Conservation (phyloP, 2,888 invertebrate species). For the Spilosoma lubricipeda region DNA sequence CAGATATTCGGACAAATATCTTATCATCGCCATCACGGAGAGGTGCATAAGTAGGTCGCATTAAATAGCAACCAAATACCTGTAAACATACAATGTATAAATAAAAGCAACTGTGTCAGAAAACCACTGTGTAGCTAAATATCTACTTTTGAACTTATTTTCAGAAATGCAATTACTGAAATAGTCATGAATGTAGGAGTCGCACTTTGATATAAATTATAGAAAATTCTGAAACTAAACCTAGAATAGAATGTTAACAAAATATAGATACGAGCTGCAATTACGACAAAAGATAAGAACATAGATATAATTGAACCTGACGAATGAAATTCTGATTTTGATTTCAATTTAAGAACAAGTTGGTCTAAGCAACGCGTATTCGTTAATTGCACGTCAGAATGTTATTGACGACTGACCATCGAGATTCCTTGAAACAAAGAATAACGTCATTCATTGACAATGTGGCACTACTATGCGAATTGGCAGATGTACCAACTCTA, state of each 20-base stretch:
- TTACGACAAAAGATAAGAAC: neutral
- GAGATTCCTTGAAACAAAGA: conserved; percentile 62
- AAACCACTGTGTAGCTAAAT: neutral
- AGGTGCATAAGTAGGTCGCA: conserved; percentile 45
- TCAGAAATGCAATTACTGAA: neutral
- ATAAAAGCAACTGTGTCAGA: neutral
- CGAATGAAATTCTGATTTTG: conserved; percentile 15
- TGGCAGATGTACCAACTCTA: conserved; percentile 18
- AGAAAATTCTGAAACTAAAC: neutral
- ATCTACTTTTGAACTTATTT: neutral
- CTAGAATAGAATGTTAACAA: neutral
- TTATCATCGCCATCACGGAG: conserved; percentile 43
- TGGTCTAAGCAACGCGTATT: conserved; percentile 24
- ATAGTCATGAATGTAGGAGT: neutral
- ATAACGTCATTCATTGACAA: conserved; percentile 52
- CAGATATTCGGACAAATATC: conserved; percentile 31
- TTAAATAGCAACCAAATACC: conserved; percentile 32
- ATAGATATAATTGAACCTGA: neutral
- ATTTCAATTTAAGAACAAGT: conserved; percentile 20
- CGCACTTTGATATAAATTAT: neutral
- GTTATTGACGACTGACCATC: conserved; percentile 55
- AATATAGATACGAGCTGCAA: neutral
- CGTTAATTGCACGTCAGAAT: conserved; percentile 44
- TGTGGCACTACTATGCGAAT: conserved; percentile 32
- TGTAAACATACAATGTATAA: neutral